Conservation (phyloP, 1,140 invertebrate genomes). For the Pogonognathellus flavescens region DNA sequence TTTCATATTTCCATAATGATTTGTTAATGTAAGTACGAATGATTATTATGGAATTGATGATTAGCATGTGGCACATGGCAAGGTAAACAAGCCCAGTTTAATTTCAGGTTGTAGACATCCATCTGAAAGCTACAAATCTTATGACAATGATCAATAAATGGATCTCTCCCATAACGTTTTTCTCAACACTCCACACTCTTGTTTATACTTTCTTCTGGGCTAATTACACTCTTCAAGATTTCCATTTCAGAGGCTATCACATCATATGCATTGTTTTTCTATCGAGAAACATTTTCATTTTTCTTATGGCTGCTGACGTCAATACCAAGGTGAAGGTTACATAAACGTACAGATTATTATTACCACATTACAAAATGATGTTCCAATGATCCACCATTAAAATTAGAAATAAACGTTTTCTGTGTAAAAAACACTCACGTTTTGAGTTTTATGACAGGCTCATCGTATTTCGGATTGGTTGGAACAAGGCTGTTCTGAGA, state of each 20-base stretch:
- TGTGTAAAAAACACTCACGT: background rate
- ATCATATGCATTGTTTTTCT: constrained; percentile 36
- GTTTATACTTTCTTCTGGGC: constrained; percentile 52
- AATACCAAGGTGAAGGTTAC: constrained; percentile 48
- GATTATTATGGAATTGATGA: too few relatives aligned
- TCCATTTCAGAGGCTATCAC: background rate
- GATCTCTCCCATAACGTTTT: constrained; percentile 51
- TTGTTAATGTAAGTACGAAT: too few relatives aligned
- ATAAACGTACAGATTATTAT: too few relatives aligned
- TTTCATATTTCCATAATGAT: too few relatives aligned
- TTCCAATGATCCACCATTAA: too few relatives aligned
- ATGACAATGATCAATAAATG: constrained; percentile 51
- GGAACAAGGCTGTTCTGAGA: constrained; percentile 28
- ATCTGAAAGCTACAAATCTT: constrained; percentile 38
- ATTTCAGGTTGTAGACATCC: constrained; percentile 45
- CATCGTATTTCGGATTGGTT: constrained; percentile 48
- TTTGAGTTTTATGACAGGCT: constrained; percentile 7
- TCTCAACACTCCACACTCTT: constrained; percentile 25
- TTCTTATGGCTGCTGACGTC: constrained; percentile 33
- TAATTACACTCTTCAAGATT: constrained; percentile 48
- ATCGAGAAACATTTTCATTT: constrained; percentile 1
- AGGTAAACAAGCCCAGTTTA: background rate
- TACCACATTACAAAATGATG: too few relatives aligned
- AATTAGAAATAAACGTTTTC: too few relatives aligned
- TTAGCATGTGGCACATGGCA: too few relatives aligned